These are phyloP conservation scores for Nothobranchius furzeri DNA, from an alignment of 2,113 vertebrate genomes.

Conservation along the genomic window DNA sequence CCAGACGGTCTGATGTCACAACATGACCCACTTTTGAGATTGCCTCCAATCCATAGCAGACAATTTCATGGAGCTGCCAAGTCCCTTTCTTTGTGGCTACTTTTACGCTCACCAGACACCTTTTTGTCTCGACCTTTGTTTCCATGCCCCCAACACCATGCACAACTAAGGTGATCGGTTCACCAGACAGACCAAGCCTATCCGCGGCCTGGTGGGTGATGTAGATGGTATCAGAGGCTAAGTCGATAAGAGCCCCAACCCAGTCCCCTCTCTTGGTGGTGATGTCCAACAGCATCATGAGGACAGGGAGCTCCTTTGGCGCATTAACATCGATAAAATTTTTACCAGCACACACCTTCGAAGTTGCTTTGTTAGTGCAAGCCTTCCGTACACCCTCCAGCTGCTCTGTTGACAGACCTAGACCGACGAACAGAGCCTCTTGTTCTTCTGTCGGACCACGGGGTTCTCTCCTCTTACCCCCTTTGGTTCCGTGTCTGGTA, in stretches of 20 bases:
- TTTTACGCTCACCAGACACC: not conserved
- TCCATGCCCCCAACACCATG: not conserved
- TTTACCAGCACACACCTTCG: not conserved
- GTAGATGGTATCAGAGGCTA: constrained; percentile 6
- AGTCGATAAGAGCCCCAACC: not conserved
- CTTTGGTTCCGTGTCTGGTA: not conserved
- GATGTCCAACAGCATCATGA: not conserved
- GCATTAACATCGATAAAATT: not conserved
- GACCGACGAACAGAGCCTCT: not conserved
- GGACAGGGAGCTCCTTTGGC: not conserved
- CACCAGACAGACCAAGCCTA: not conserved
- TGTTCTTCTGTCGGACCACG: not conserved
- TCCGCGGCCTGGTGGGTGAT: constrained; percentile 2
- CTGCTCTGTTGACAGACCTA: not conserved
- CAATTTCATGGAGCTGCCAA: not conserved
- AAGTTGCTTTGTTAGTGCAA: not conserved
- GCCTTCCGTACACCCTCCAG: not conserved
- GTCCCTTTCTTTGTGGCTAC: not conserved
- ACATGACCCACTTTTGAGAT: not conserved
- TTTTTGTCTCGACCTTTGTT: not conserved
- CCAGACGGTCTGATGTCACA: not conserved
- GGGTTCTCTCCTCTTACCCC: not conserved
- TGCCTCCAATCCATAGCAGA: constrained; percentile 5
- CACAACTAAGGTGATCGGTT: not conserved
- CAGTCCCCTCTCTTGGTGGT: not conserved